phyloP scores from a whole-genome alignment of 2,888 invertebrate genomes.

The Platycnemis pennipes region DNA sequence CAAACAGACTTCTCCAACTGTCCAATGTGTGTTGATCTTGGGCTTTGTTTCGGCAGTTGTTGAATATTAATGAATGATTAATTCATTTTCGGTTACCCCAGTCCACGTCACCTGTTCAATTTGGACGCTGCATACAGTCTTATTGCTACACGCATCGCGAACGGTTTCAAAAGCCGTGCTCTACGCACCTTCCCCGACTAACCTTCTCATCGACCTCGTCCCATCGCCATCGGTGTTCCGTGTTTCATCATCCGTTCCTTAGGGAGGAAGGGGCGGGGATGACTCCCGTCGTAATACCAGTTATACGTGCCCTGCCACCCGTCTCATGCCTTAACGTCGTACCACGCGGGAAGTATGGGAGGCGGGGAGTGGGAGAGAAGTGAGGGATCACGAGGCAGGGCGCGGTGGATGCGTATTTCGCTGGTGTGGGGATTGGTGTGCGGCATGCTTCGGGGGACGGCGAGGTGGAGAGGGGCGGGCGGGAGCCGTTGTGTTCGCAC shows the following conservation, averaged over 20 bases:
- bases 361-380: background rate
- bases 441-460: background rate
- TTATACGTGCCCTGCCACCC: constrained; percentile 18
- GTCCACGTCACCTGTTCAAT: no score
- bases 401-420: background rate
- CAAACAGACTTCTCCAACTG: no score
- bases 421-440: constrained; percentile 6
- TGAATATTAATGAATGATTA: no score
- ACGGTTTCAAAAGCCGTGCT: no score
- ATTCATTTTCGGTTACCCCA: no score
- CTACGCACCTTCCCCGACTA: no score
- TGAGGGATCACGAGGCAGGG: background rate
- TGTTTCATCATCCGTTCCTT: background rate
- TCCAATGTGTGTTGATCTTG: no score
- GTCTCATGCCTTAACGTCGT: background rate
- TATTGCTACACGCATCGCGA: no score
- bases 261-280: background rate
- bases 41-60: no score
- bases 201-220: background rate
- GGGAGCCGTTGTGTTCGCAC: background rate
- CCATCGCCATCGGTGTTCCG: background rate
- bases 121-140: no score
- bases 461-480: background rate
- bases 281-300: background rate
- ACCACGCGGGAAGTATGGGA: constrained; percentile 37